These are phyloP conservation scores for Orthonychiurus folsomi DNA, from an alignment of 2,888 invertebrate genomes.

Conservation along the genomic window DNA sequence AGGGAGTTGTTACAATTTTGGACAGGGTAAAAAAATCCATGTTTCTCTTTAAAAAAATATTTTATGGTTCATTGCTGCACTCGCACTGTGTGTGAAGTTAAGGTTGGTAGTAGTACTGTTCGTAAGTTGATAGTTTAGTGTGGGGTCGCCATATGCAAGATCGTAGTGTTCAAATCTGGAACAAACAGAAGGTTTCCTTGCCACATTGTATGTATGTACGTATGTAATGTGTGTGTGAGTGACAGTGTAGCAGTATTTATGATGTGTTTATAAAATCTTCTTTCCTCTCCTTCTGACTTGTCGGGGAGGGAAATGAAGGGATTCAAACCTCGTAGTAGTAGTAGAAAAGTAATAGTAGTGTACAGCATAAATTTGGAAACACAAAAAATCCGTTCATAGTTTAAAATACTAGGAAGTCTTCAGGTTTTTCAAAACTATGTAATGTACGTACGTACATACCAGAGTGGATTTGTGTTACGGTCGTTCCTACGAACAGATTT, in stretches of 20 bases:
- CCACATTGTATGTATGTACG: background rate
- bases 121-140: background rate
- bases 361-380: background rate
- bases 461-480: too few relatives aligned
- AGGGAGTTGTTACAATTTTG: background rate
- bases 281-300: constrained; percentile 12
- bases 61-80: background rate
- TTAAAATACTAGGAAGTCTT: background rate
- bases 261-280: constrained; percentile 23
- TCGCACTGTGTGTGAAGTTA: background rate
- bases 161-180: background rate
- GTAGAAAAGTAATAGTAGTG: too few relatives aligned
- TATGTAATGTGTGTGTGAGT: constrained; percentile 1
- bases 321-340: too few relatives aligned
- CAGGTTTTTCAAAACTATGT: background rate
- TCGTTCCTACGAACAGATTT: background rate
- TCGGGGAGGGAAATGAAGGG: too few relatives aligned
- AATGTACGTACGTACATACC: too few relatives aligned
- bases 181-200: background rate
- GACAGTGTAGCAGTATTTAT: constrained; percentile 17
- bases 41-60: background rate
- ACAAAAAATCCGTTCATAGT: background rate
- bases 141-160: background rate
- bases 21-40: background rate
- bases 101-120: background rate